Base-by-base conservation (phyloP, 2,888 invertebrate genomes). In the Dryococelus australis region DNA sequence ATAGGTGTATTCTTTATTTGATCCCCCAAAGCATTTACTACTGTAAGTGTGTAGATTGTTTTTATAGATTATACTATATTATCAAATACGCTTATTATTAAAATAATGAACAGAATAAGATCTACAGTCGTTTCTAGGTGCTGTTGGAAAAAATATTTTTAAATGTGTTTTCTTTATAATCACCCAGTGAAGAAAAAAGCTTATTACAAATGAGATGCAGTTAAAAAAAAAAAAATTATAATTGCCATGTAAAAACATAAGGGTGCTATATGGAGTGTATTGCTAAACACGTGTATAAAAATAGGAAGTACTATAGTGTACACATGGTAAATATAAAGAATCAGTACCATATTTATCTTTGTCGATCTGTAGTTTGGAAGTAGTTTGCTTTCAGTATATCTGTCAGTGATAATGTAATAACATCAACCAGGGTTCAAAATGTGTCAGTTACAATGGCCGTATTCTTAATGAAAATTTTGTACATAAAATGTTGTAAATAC, bases 81-180 rank as follows among this genome's bases (percentile, higher is more conserved):
- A 53, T 83, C 83, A 83, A 83, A 83, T 83, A 83, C 83, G 83
- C 85, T 87, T 87, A 86, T 65, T 88, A 88, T 88, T 86, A 87
- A 89, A 88, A 88, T 89, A 89, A 88, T 88, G 87, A 88, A 88
- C 88, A 88, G 86, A 87, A 88, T 80, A 87, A 88, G 87, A 87
- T 85, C 87, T 88, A 86, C 87, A 88, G 88, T 88, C 87, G 87
- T 87, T 87, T 87, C 84, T 88, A 88, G 88, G 88, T 88, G 88
- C 88, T 88, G 88, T 87, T 88, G 65, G 6, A 83, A 87, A 88
- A 85, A 86, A 84, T 88, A 87, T 88, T 88, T 88, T 88, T 87
- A 88, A 88, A 88, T 88, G 85, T 88, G 87, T 88, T 88, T 88
- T 88, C 87, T 86, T 86, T 87, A 87, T 85, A 86, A 86, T 85